Evolutionary conservation across 2,888 invertebrate genomes (phyloP).

Genomic region (Caprella mutica): DNA sequence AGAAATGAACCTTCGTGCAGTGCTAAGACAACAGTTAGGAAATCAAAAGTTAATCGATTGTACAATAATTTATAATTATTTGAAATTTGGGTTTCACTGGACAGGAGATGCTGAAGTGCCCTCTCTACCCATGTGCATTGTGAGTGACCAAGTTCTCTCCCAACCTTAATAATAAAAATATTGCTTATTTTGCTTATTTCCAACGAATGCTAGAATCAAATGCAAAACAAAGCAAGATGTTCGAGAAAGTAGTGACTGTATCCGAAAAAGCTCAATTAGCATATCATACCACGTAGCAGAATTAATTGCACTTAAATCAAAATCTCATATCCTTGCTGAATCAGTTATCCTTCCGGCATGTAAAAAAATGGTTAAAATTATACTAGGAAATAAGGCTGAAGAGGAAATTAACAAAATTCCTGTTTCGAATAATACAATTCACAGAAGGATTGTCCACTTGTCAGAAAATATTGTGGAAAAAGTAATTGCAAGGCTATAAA

Average conservation of each 20-base stretch:
- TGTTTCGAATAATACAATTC: background rate
- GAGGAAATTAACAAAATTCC: conserved; percentile 10
- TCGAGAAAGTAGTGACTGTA: background rate
- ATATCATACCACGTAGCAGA: background rate
- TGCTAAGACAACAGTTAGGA: background rate
- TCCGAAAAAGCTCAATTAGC: conserved; percentile 8
- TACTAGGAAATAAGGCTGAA: background rate
- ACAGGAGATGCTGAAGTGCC: background rate
- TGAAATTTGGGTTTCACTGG: conserved; percentile 2
- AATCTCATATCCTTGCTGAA: background rate
- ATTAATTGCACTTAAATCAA: background rate
- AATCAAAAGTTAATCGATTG: no score
- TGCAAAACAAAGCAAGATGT: background rate
- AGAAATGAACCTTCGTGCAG: background rate
- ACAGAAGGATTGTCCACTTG: conserved; percentile 4
- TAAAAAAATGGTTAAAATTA: conserved; percentile 9
- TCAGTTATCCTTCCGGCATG: background rate
- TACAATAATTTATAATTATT: background rate
- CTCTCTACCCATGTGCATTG: background rate
- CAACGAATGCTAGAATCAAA: background rate
- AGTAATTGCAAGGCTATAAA: conserved; percentile 1
- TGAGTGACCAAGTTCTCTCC: background rate
- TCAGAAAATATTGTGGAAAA: conserved; percentile 3
- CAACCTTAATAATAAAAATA: background rate
- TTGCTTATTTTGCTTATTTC: background rate